phyloP scores from a whole-genome alignment of 1,140 invertebrate genomes.

The Palaemon carinicauda region DNA sequence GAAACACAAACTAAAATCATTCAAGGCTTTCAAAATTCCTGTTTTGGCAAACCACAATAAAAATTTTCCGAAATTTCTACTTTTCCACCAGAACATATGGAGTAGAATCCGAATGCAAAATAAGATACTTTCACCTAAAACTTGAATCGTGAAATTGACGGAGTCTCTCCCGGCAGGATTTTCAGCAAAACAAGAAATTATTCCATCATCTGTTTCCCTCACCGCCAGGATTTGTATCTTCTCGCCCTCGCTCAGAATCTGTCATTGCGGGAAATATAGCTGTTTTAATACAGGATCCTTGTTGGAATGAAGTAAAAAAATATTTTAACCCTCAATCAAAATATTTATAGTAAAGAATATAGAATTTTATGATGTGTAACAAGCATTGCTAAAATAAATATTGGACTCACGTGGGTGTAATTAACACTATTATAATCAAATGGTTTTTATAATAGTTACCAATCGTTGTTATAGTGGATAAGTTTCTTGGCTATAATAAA shows the following conservation, averaged over 20 bases:
- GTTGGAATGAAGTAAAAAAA: too few relatives aligned
- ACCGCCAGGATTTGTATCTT: not conserved
- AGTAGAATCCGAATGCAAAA: too few relatives aligned
- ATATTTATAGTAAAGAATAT: too few relatives aligned
- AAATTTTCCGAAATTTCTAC: not conserved
- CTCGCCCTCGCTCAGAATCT: constrained; percentile 18
- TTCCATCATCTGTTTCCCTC: constrained; percentile 2
- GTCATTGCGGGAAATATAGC: not conserved
- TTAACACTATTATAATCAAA: too few relatives aligned
- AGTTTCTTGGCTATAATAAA: too few relatives aligned
- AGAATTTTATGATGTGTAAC: too few relatives aligned
- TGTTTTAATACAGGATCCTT: not conserved
- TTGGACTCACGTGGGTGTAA: too few relatives aligned
- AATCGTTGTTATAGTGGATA: too few relatives aligned
- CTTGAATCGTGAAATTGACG: constrained; percentile 36
- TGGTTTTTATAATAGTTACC: too few relatives aligned
- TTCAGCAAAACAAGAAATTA: constrained; percentile 16
- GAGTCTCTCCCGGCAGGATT: constrained; percentile 28
- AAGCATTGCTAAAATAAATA: too few relatives aligned
- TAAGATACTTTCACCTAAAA: not conserved
- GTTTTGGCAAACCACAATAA: not conserved
- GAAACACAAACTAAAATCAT: not conserved
- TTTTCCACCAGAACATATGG: too few relatives aligned
- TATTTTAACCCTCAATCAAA: too few relatives aligned
- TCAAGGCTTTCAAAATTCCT: not conserved